Evolutionary conservation across 2,113 vertebrate genomes (phyloP), one percentile per base, ranked within the genome.

Genomic region (Pelvicachromis taeniatus): DNA sequence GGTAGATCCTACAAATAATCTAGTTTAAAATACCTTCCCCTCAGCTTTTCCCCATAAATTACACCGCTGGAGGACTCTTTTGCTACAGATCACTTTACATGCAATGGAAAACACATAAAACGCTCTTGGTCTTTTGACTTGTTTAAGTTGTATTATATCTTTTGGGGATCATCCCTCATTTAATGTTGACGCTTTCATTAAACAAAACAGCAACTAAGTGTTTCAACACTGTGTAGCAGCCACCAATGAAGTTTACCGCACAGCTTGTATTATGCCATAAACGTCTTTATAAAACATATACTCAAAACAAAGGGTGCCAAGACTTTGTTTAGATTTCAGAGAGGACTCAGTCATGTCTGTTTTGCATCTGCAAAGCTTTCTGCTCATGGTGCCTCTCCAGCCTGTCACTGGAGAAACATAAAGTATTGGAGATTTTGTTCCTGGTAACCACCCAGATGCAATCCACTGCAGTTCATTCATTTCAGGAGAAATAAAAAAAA

Each of bases 271-370:
- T 53, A 33, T 58, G 19, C 19, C 31, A 21, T 88, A 68, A 89
- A 87, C 54, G 0, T 79, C 10, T 50, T 11, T 84, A 33, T 78
- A 63, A 82, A 84, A 82, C 52, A 59, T 61, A 5, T 21, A 48
- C 52, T 89, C 42, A 68, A 59, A 82, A 77, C 54, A 59, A 53
- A 9, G 42, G 53, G 42, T 87, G 75, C 78, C 79, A 77, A 58
- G 87, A 68, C 63, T 21, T 5, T 94, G 93, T 94, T 95, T 94
- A 82, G 77, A 91, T 89, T 94, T 88, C 68, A 88, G 85, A 29
- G 78, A 56, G 87, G 38, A 84, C 53, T 78, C 56, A 1, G 2
- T 78, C 58, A 80, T 78, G 88, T 93, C 93, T 94, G 93, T 56
- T 91, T 91, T 90, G 54, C 87, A 48, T 94, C 93, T 48, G 21